Evolutionary conservation across 2,797 vertebrate species (phyloP).

Genomic region (Semaprochilodus insignis): DNA sequence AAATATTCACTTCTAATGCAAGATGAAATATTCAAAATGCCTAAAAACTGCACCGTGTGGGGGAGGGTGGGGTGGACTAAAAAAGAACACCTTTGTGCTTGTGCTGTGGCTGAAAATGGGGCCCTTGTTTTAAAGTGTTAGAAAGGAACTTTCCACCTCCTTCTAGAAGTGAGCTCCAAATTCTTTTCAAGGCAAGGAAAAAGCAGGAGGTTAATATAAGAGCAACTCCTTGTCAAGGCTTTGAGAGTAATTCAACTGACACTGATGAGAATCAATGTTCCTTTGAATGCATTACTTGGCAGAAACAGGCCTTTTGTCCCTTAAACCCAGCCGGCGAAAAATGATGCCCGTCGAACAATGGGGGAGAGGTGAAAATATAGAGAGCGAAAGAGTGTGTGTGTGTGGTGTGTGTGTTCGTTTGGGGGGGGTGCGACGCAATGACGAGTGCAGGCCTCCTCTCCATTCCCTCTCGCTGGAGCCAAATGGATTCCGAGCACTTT

Average conservation of each 20-base stretch:
- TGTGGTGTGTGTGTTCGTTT: constrained; percentile 59
- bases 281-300: constrained; percentile 96
- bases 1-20: constrained; percentile 6
- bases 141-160: constrained; percentile 42
- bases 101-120: constrained; percentile 31
- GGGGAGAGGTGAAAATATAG: constrained; percentile 95
- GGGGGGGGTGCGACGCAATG: constrained; percentile 74
- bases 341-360: constrained; percentile 94
- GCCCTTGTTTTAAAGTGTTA: constrained; percentile 51
- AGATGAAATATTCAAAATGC: constrained; percentile 27
- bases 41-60: constrained; percentile 11
- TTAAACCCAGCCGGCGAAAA: constrained; percentile 89
- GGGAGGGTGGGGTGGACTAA: neutral
- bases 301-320: constrained; percentile 95
- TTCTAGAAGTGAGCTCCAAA: constrained; percentile 51
- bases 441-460: constrained; percentile 84
- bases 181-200: constrained; percentile 72
- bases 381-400: constrained; percentile 67
- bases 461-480: constrained; percentile 94
- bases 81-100: constrained; percentile 1
- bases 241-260: constrained; percentile 95
- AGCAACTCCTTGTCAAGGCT: constrained; percentile 91
- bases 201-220: constrained; percentile 87
- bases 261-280: constrained; percentile 96
- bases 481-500: constrained; percentile 99